Evolutionary conservation across 2,797 vertebrate genomes (phyloP), one percentile per base, ranked within the genome.

Genomic region (Adrianichthys oophorus): DNA sequence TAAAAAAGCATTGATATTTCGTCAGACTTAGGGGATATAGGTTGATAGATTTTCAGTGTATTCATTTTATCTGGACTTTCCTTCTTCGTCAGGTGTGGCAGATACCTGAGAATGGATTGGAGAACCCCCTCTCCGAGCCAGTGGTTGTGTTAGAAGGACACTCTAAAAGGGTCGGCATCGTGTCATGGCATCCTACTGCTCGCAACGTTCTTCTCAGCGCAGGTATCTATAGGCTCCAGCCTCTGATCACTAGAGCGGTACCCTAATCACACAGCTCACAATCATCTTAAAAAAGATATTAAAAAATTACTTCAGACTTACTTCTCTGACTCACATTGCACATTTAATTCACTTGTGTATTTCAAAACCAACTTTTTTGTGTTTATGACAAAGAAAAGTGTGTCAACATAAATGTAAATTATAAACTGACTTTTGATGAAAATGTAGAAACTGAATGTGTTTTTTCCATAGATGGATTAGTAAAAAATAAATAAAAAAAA

Each of bases 131-230:
- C 53, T 95, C 96, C 0, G 95, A 98, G 70, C 95, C 98, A 0
- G 95, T 94, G 65, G 96, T 98, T 1, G 93, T 97, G 68, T 79
- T 99, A 62, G 96, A 99, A 88, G 97, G 97, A 14, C 98, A 99
- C 83, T 98, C 96, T 7, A 98, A 98, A 87, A 90, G 96, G 56
- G 98, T 99, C 0, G 98, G 98, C 82, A 99, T 99, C 0, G 94
- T 99, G 69, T 92, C 95, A 26, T 99, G 98, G 98, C 98, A 99
- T 37, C 98, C 98, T 0, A 99, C 96, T 0, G 95, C 95, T 0
- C 95, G 95, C 61, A 99, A 99, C 0, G 93, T 99, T 56, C 93
- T 99, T 72, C 95, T 99, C 47, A 99, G 97, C 0, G 98, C 97
- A 90, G 97, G 97, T 98, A 90, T 68, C 44, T 41, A 59, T 48